Percentiles rank a stretch among this genome's conserved stretches.
phyloP scores from a whole-genome alignment of 2,113 vertebrate species.

The Dissostichus mawsoni region DNA sequence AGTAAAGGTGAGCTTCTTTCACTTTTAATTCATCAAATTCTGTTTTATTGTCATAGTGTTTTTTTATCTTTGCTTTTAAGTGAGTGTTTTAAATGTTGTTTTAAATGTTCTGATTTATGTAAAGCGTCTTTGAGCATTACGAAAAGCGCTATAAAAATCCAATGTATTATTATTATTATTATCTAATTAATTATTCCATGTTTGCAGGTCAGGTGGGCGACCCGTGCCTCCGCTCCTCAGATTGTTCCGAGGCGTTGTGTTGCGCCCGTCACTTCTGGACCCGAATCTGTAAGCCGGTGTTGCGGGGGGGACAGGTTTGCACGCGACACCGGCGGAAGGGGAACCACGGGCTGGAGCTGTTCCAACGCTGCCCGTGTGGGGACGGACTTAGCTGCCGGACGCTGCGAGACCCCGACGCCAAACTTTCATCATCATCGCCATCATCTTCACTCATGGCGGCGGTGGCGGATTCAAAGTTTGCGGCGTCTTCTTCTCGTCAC shows the following conservation, averaged over 20 bases:
- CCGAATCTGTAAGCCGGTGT: constrained; percentile 93
- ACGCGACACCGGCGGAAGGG: constrained; percentile 90
- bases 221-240: constrained; percentile 88
- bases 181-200: background rate
- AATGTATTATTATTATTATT: no score
- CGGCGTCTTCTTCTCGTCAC: background rate
- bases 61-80: no score
- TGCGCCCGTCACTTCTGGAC: constrained; percentile 97
- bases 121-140: no score
- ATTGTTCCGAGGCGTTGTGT: constrained; percentile 88
- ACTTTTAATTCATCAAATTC: no score
- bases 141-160: no score
- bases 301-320: constrained; percentile 92
- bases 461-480: constrained; percentile 34
- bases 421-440: background rate
- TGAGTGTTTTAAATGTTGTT: no score
- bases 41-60: background rate
- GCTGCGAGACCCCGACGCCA: constrained; percentile 65
- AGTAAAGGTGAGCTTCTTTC: constrained; percentile 83
- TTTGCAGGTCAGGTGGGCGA: constrained; percentile 87
- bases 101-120: no score
- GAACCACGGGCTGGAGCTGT: constrained; percentile 90
- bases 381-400: constrained; percentile 86
- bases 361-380: constrained; percentile 93
- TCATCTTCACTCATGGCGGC: background rate